Conservation (phyloP, 2,797 vertebrate species). For the Acanthopagrus latus region DNA sequence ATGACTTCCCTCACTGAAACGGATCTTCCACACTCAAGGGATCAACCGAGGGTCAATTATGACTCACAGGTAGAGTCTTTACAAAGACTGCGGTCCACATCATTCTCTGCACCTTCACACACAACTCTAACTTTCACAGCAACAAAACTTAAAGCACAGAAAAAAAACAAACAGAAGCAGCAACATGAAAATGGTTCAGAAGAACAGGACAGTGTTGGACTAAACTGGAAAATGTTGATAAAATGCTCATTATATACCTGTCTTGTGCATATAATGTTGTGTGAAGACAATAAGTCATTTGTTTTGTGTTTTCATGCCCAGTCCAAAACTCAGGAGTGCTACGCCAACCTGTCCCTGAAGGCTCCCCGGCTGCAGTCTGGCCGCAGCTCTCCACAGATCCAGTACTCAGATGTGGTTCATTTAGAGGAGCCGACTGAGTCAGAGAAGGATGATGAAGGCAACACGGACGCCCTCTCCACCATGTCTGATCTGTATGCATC, state of each 20-base stretch:
- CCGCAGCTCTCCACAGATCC: constrained; percentile 70
- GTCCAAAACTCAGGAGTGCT: constrained; percentile 76
- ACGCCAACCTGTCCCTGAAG: constrained; percentile 83
- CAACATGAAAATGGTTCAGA: background rate
- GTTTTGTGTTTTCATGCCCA: constrained; percentile 39
- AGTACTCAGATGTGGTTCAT: constrained; percentile 70
- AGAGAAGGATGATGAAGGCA: constrained; percentile 45
- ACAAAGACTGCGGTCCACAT: background rate
- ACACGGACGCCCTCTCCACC: constrained; percentile 54
- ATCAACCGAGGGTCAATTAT: constrained; percentile 39
- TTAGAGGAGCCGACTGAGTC: constrained; percentile 40
- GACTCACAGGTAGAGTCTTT: constrained; percentile 61
- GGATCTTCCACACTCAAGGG: constrained; percentile 36
- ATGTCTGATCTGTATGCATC: constrained; percentile 84
- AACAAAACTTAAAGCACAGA: too few relatives aligned
- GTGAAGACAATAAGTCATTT: background rate
- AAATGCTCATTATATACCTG: background rate
- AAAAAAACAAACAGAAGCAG: background rate
- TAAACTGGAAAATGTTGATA: background rate
- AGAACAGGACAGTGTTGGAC: background rate
- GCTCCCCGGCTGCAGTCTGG: constrained; percentile 64
- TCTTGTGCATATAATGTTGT: background rate
- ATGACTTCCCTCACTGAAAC: constrained; percentile 19
- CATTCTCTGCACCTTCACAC: background rate
- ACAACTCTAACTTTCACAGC: background rate